These are phyloP conservation scores for Drosophila subquinaria DNA, from an alignment of 2,888 invertebrate species.

Conservation along the genomic window DNA sequence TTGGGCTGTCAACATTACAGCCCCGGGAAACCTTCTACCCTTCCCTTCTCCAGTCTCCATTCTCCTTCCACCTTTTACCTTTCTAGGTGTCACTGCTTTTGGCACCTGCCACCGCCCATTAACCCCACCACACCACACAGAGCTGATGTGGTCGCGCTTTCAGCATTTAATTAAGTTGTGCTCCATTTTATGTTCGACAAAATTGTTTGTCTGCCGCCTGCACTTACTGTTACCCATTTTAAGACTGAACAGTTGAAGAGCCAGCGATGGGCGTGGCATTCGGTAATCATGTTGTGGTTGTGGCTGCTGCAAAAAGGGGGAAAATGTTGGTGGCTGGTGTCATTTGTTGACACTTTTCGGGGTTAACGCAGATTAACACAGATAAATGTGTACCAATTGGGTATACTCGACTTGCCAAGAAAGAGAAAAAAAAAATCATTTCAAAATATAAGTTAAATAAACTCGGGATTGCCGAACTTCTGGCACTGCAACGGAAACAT, in stretches of 20 bases:
- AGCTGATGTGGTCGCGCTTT: constrained; percentile 69
- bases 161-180: constrained; percentile 81
- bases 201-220: constrained; percentile 68
- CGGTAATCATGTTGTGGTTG: constrained; percentile 52
- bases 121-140: constrained; percentile 46
- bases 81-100: constrained; percentile 1
- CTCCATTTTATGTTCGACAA: constrained; percentile 79
- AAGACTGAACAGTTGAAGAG: constrained; percentile 48
- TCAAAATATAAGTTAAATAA: too few relatives aligned
- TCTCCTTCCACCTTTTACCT: neutral
- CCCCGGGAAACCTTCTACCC: neutral
- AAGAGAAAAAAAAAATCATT: too few relatives aligned
- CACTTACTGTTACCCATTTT: constrained; percentile 48
- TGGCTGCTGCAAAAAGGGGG: constrained; percentile 20
- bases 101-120: neutral
- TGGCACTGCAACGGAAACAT: too few relatives aligned
- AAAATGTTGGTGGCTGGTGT: constrained; percentile 15
- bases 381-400: constrained; percentile 9
- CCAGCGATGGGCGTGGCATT: constrained; percentile 31
- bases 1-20: constrained; percentile 61
- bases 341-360: constrained; percentile 48
- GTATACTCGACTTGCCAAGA: neutral
- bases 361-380: constrained; percentile 41
- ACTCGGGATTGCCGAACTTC: too few relatives aligned
- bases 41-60: too few relatives aligned